phyloP scores from a whole-genome alignment of 2,113 vertebrate species.

The Pelecanoides urinatrix region DNA sequence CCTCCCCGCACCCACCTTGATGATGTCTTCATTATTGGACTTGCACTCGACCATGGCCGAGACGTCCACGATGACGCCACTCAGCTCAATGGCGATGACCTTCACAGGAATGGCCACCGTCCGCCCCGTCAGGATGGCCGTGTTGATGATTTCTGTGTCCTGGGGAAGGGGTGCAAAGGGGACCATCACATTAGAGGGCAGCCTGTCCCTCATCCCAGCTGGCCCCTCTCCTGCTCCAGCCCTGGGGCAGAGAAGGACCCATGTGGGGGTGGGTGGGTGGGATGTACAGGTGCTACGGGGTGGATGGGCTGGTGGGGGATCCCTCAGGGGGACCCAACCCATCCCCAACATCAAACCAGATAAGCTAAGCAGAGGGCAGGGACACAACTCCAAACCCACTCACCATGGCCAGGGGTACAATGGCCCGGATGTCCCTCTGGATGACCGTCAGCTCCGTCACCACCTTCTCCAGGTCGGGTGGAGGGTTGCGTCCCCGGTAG shows the following conservation, averaged over 20 bases:
- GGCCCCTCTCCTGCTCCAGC: background rate
- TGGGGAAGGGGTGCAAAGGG: background rate
- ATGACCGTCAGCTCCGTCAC: slow-evolving; percentile 95
- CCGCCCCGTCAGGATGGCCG: slow-evolving; percentile 91
- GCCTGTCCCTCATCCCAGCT: background rate
- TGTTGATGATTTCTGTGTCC: slow-evolving; percentile 99
- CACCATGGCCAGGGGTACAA: slow-evolving; percentile 96
- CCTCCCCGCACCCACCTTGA: slow-evolving; percentile 83
- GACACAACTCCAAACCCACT: slow-evolving; percentile 2
- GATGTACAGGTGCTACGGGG: rapidly evolving
- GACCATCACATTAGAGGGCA: rapidly evolving
- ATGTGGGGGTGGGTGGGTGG: background rate
- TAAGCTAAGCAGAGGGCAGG: background rate
- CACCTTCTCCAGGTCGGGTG: slow-evolving; percentile 88
- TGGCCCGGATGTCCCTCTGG: slow-evolving; percentile 94
- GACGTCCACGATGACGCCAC: slow-evolving; percentile 84
- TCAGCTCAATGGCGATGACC: slow-evolving; percentile 95
- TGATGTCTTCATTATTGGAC: slow-evolving; percentile 94
- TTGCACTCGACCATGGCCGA: slow-evolving; percentile 89
- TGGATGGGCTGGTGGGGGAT: background rate
- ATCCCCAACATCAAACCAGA: background rate
- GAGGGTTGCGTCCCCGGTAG: slow-evolving; percentile 87
- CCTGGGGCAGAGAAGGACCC: background rate
- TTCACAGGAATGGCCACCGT: slow-evolving; percentile 96
- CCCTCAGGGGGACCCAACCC: background rate